Conservation (phyloP, 2,113 vertebrate species). For the Gracilinanus agilis region DNA sequence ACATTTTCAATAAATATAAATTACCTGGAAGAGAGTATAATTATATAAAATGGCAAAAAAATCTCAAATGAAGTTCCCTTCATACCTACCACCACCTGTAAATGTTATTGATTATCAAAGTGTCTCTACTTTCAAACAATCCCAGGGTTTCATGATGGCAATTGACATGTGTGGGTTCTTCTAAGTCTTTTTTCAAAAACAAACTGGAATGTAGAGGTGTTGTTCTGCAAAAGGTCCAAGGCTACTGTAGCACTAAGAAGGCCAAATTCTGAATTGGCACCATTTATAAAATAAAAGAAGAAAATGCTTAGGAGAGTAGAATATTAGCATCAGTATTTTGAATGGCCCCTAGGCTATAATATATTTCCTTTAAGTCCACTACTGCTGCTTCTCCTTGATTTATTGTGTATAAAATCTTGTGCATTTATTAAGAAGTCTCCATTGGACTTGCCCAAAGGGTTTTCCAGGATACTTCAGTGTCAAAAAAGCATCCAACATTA, state of each 20-base stretch:
- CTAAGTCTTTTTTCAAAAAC: neutral
- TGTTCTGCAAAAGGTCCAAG: neutral
- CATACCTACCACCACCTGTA: neutral
- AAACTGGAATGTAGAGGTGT: neutral
- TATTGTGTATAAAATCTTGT: neutral
- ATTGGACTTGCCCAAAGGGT: neutral
- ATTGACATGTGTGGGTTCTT: neutral
- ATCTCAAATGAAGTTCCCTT: neutral
- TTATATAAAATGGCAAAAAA: neutral
- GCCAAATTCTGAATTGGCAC: conserved; percentile 9
- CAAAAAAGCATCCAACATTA: neutral
- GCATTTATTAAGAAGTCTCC: neutral
- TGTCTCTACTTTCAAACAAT: neutral
- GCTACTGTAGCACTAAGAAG: neutral
- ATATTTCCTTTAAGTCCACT: neutral
- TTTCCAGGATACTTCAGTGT: neutral
- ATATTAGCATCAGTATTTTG: neutral
- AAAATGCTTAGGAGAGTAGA: neutral
- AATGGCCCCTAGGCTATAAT: neutral
- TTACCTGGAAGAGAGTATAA: conserved; percentile 38
- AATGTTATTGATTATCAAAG: neutral
- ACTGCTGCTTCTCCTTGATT: conserved; percentile 9
- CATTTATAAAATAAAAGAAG: neutral
- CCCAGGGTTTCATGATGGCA: neutral
- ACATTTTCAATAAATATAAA: conserved; percentile 60